Evolutionary conservation across 1,140 invertebrate genomes (phyloP).

Genomic region (Cardiocondyla obscurior): DNA sequence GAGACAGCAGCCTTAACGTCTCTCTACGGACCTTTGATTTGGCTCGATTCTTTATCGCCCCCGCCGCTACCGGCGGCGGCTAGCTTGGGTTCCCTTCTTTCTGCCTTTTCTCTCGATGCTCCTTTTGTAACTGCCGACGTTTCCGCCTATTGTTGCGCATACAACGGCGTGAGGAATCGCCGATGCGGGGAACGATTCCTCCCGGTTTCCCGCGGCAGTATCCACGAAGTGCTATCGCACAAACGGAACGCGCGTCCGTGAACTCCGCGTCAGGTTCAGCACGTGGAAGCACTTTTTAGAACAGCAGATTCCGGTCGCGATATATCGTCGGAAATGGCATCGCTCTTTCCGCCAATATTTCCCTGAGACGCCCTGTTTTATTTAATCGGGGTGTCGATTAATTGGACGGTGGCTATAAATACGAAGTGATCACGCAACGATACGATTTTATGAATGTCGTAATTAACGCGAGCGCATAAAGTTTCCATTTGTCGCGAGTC

Average conservation of each 20-base stretch:
- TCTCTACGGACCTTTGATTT: slow-evolving; percentile 64
- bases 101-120: slow-evolving; percentile 61
- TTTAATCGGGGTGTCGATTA: background rate
- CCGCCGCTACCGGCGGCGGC: slow-evolving; percentile 36
- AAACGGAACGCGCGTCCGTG: slow-evolving; percentile 26
- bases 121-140: slow-evolving; percentile 69
- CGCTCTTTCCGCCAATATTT: background rate
- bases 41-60: slow-evolving; percentile 67
- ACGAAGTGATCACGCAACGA: background rate
- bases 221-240: slow-evolving; percentile 22
- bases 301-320: background rate
- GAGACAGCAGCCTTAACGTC: slow-evolving; percentile 65
- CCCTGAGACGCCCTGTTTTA: background rate
- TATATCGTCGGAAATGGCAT: background rate
- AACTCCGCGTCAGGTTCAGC: slow-evolving; percentile 7
- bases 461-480: slow-evolving; percentile 22
- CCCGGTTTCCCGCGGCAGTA: slow-evolving; percentile 52
- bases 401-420: background rate
- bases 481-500: slow-evolving; percentile 33
- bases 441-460: background rate
- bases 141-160: slow-evolving; percentile 72
- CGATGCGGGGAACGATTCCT: slow-evolving; percentile 64
- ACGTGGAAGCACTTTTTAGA: background rate
- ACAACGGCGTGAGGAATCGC: slow-evolving; percentile 59
- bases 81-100: slow-evolving; percentile 55